Percentiles rank a stretch among this genome's conserved stretches.
Conservation (phyloP, 2,888 invertebrate genomes). For the Drosophila fungiperda region DNA sequence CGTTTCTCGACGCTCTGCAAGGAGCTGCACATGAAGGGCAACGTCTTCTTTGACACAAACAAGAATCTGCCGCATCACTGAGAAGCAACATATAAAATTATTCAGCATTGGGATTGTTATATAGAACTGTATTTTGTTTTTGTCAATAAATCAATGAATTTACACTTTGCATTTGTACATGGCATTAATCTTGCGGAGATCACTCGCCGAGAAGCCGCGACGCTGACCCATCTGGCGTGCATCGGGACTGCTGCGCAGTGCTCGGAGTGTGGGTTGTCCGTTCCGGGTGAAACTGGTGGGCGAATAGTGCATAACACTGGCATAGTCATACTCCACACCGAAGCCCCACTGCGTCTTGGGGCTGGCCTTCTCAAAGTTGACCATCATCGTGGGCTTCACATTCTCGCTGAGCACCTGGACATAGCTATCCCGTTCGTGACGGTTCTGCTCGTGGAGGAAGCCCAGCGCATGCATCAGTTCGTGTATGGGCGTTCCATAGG, state of each 20-base stretch:
- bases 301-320: slow-evolving; percentile 94
- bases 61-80: slow-evolving; percentile 81
- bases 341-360: slow-evolving; percentile 86
- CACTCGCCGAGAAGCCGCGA: slow-evolving; percentile 77
- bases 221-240: slow-evolving; percentile 80
- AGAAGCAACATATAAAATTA: slow-evolving; percentile 1
- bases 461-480: slow-evolving; percentile 92
- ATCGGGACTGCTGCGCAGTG: slow-evolving; percentile 85
- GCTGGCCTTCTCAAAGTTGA: slow-evolving; percentile 89
- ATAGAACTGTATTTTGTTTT: slow-evolving; percentile 45
- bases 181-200: slow-evolving; percentile 80
- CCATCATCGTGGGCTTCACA: slow-evolving; percentile 88
- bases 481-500: slow-evolving; percentile 90
- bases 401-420: slow-evolving; percentile 89
- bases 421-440: slow-evolving; percentile 90
- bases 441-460: slow-evolving; percentile 93
- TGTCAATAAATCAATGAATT: slow-evolving; percentile 44
- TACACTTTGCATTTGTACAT: slow-evolving; percentile 80
- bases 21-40: slow-evolving; percentile 83
- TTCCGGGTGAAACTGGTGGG: slow-evolving; percentile 90
- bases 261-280: slow-evolving; percentile 89
- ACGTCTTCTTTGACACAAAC: slow-evolving; percentile 84
- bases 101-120: slow-evolving; percentile 20
- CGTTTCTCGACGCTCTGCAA: slow-evolving; percentile 84
- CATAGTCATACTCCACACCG: slow-evolving; percentile 91